A percentile compares a stretch with the other conserved stretches of the same genome.
These are phyloP conservation scores for Engraulis encrasicolus DNA, from an alignment of 2,113 vertebrate species.

Conservation along the genomic window DNA sequence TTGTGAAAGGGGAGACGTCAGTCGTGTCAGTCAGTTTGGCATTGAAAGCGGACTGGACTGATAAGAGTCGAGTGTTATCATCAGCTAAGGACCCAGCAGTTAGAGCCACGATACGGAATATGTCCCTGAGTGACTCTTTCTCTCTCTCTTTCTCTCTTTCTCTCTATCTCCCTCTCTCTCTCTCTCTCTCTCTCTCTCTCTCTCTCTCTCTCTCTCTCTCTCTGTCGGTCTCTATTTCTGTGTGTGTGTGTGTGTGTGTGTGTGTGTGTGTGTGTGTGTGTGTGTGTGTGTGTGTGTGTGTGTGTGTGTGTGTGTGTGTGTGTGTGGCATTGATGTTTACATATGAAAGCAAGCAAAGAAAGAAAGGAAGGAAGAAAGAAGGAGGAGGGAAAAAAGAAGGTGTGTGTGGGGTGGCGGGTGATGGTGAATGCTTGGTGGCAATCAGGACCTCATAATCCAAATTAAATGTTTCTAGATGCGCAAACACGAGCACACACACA, in stretches of 20 bases:
- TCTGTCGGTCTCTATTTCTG: too few species aligned
- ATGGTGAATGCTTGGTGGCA: conserved; percentile 69
- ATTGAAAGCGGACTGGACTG: not conserved
- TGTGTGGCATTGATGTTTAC: conserved; percentile 39
- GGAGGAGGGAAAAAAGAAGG: not conserved
- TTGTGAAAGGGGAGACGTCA: not conserved
- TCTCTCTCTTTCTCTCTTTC: too few species aligned
- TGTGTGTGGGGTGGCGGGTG: conserved; percentile 58
- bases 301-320: not conserved
- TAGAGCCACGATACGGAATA: conserved; percentile 32
- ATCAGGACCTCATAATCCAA: conserved; percentile 81
- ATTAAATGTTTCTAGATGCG: conserved; percentile 76
- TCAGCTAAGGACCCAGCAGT: not conserved
- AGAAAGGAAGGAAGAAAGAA: not conserved
- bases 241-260: too few species aligned
- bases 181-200: too few species aligned
- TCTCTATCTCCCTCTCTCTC: too few species aligned
- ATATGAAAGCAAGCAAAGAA: conserved; percentile 34
- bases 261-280: too few species aligned
- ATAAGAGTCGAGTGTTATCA: conserved; percentile 29
- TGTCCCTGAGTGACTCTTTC: conserved; percentile 34
- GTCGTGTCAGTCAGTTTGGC: not conserved
- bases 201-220: too few species aligned
- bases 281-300: too few species aligned
- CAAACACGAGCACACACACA: too few species aligned